phyloP scores from a whole-genome alignment of 2,797 vertebrate species.

The Echiichthys vipera region DNA sequence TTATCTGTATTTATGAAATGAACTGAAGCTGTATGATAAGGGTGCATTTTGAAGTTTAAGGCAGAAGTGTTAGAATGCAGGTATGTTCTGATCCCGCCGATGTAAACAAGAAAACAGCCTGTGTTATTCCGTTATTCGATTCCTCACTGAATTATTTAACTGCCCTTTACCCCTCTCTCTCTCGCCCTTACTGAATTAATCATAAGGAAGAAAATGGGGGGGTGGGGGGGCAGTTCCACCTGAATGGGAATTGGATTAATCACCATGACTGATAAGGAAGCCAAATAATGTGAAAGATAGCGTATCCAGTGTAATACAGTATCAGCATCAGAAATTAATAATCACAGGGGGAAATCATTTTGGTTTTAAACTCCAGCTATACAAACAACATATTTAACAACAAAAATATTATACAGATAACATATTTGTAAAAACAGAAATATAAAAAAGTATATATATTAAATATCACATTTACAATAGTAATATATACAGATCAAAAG shows the following conservation, averaged over 20 bases:
- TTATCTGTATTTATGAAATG: neutral
- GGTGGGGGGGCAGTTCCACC: neutral
- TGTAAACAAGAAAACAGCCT: slow-evolving; percentile 32
- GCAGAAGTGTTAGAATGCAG: neutral
- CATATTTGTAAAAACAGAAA: no score
- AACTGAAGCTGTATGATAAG: neutral
- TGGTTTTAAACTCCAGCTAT: no score
- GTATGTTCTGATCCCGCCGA: neutral
- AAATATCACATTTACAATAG: no score
- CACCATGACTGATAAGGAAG: neutral
- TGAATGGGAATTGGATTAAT: neutral
- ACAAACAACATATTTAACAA: no score
- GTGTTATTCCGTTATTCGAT: slow-evolving; percentile 77
- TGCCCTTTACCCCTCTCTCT: slow-evolving; percentile 34
- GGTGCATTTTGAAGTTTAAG: neutral
- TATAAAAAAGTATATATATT: no score
- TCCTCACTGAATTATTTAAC: slow-evolving; percentile 92
- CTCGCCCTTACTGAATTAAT: slow-evolving; percentile 63
- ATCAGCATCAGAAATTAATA: no score
- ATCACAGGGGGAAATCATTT: no score
- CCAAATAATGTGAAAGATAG: neutral
- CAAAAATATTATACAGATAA: no score
- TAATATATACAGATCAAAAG: no score
- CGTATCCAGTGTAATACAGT: no score
- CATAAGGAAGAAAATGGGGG: slow-evolving; percentile 1